phyloP scores from a whole-genome alignment of 2,797 vertebrate species.

The Rhincodon typus region DNA sequence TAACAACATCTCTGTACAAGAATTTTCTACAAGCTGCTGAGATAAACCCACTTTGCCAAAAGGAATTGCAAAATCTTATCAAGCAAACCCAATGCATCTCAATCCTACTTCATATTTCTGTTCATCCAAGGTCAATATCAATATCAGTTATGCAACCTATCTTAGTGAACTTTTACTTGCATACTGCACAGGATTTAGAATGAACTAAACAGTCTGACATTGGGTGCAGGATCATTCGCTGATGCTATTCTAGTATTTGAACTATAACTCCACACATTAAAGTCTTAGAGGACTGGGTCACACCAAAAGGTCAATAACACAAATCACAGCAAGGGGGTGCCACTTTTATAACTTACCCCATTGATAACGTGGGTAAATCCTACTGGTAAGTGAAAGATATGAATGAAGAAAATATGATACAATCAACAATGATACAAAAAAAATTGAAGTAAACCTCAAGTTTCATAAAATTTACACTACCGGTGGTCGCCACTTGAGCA shows the following conservation, averaged over 20 bases:
- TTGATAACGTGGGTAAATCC: not conserved
- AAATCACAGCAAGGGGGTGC: not conserved
- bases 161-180: not conserved
- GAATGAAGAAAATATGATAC: conserved; percentile 5
- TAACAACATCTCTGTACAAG: not conserved
- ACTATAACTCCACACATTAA: not conserved
- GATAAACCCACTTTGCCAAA: not conserved
- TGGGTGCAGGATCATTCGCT: not conserved
- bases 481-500: not conserved
- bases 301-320: not conserved
- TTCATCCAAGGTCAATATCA: not conserved
- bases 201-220: not conserved
- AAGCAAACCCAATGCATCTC: not conserved
- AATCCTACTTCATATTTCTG: not conserved
- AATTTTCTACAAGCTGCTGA: not conserved
- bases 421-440: not conserved
- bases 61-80: not conserved
- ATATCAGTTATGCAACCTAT: not conserved
- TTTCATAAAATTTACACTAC: not conserved
- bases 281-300: not conserved
- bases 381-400: conserved; percentile 13
- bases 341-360: conserved; percentile 21
- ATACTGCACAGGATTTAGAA: not conserved
- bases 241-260: not conserved
- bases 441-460: not conserved